These are phyloP conservation scores for Menura novaehollandiae DNA, from an alignment of 2,113 vertebrate species.

Conservation along the genomic window DNA sequence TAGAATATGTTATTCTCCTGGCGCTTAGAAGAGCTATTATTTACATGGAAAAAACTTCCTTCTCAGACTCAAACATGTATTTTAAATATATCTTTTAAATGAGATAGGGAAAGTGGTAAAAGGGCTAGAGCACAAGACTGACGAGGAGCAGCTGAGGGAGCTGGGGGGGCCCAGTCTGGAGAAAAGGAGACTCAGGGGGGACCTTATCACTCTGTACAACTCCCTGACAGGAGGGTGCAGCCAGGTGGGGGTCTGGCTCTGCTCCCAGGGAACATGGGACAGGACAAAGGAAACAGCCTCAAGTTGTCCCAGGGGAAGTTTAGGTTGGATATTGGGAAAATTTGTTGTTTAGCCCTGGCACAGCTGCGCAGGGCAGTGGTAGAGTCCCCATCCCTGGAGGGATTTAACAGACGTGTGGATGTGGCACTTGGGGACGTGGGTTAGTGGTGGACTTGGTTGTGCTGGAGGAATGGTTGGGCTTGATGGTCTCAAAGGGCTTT, in stretches of 20 bases:
- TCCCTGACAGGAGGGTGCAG: background rate
- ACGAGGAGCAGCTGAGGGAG: background rate
- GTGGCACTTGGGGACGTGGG: background rate
- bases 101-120: background rate
- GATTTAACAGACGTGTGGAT: background rate
- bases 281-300: background rate
- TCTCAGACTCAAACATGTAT: background rate
- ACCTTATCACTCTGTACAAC: background rate
- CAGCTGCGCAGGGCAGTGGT: background rate
- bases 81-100: background rate
- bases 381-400: background rate
- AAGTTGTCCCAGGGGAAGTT: background rate
- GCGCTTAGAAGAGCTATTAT: background rate
- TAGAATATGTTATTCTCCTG: background rate
- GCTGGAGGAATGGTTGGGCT: background rate
- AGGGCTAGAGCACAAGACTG: background rate
- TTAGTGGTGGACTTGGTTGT: background rate
- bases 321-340: background rate
- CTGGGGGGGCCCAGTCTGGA: background rate
- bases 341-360: background rate
- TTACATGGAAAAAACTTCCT: background rate
- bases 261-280: background rate
- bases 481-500: background rate
- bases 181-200: background rate
- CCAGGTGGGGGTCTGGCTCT: background rate